Evolutionary conservation across 2,888 invertebrate species (phyloP), one percentile per base, ranked within the genome.

Genomic region (Hirtodrosophila histrioides): DNA sequence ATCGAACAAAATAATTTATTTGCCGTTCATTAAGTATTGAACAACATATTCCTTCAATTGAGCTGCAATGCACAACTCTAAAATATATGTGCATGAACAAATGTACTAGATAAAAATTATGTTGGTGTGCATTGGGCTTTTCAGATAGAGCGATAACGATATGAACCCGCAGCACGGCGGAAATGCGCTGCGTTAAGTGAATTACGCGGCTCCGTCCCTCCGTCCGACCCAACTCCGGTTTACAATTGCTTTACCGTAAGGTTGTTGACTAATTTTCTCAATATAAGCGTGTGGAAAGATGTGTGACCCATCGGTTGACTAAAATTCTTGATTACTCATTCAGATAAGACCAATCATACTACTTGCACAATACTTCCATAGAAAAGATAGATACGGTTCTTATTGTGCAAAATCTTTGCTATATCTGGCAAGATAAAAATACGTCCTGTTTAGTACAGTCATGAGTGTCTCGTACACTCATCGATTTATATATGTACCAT

Each of bases 151-250:
- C 61, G 65, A 64, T 66, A 46, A 10, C 66, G 33, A 43, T 73
- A 64, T 54, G 49, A 69, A 43, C 72, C 66, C 69, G 69, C 75
- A 77, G 72, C 72, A 69, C 45, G 66, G 55, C 84, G 80, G 80
- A 81, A 81, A 80, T 84, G 81, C 69, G 58, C 69, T 84, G 80
- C 81, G 84, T 81, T 80, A 84, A 77, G 78, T 72, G 81, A 81
- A 84, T 80, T 83, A 72, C 75, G 45, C 58, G 41, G 37, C 51
- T 48, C 41, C 6, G 35, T 43, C 35, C 4, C n/a, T 11, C 10
- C 11, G 8, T 53, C 9, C n/a, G 9, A 3, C 23, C 7, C 11
- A 31, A n/a, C n/a, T 35, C 0, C 12, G 43, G 4, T 33, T 24
- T 9, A 12, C 40, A 29, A 7, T 50, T 43, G 39, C 48, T 51